Base-by-base conservation (phyloP, 1,140 invertebrate genomes). In the Aradophagus sp. region DNA sequence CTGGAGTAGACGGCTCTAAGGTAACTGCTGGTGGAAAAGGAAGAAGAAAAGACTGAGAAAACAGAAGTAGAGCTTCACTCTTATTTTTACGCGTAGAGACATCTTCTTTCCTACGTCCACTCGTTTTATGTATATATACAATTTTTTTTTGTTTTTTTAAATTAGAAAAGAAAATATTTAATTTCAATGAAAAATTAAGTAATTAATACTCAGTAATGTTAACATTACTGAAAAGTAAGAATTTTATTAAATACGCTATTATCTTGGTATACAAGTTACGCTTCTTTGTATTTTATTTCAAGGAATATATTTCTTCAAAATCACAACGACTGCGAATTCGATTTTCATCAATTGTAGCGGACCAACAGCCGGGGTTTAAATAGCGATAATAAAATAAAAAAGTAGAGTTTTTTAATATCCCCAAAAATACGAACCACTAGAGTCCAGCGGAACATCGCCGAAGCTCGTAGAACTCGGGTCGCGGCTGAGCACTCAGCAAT, bases 341-440 rank as follows among this genome's bases (percentile, higher is more conserved):
- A 31, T 31, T 31, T 6, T 10, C 29, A 31, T 5, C n/a, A n/a
- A n/a, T n/a, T n/a, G n/a, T n/a, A n/a, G n/a, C n/a, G n/a, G n/a
- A n/a, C n/a, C n/a, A 31, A 31, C n/a, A 11, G 29, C 29, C 29
- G 29, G n/a, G 12, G 15, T 6, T 48, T n/a, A 26, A 58, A 59
- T 48, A 44, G 15, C 45, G 34, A 55, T 48, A 52, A 88, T 86
- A 77, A 92, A 95, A 79, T n/a, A 95, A 93, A n/a, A 90, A 84
- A 53, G 8, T 7, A 19, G 20, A 23, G 10, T 53, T 52, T 73
- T 77, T 80, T 78, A 80, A 78, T 80, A 80, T 72, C 67, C 63
- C 17, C 38, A 15, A 63, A 71, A 70, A 74, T 45, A 52, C 39
- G 56, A 53, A 34, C 35, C 50, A 66, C 67, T 66, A 70, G 67